Evolutionary conservation across 2,888 invertebrate genomes (phyloP).

Genomic region (Aphodius granarius): DNA sequence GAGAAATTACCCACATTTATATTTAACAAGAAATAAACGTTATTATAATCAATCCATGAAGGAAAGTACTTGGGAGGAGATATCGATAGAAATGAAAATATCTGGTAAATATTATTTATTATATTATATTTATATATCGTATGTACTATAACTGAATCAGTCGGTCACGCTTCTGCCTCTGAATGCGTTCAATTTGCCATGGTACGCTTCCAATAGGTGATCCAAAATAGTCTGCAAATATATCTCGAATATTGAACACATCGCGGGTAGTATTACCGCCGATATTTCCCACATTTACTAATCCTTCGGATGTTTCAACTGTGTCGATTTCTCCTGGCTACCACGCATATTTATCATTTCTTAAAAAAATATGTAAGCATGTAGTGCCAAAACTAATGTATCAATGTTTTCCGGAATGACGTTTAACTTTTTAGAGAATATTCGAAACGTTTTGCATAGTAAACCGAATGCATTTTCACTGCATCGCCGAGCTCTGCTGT

Average conservation of each 20-base stretch:
- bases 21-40: no score
- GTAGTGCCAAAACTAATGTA: background rate
- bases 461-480: background rate
- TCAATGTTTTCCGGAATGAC: background rate
- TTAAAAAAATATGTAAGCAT: no score
- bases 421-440: background rate
- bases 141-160: background rate
- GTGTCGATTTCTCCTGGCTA: no score
- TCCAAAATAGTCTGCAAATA: background rate
- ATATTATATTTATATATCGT: background rate
- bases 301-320: no score
- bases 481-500: background rate
- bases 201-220: no score
- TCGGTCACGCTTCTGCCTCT: background rate
- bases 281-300: background rate
- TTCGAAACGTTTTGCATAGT: background rate
- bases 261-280: background rate
- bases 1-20: no score
- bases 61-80: no score
- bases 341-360: no score
- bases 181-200: background rate
- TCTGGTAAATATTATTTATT: background rate
- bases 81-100: no score
- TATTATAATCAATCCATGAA: no score
- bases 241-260: background rate